phyloP scores from a whole-genome alignment of 1,140 invertebrate genomes.

The Drosophila ananassae region DNA sequence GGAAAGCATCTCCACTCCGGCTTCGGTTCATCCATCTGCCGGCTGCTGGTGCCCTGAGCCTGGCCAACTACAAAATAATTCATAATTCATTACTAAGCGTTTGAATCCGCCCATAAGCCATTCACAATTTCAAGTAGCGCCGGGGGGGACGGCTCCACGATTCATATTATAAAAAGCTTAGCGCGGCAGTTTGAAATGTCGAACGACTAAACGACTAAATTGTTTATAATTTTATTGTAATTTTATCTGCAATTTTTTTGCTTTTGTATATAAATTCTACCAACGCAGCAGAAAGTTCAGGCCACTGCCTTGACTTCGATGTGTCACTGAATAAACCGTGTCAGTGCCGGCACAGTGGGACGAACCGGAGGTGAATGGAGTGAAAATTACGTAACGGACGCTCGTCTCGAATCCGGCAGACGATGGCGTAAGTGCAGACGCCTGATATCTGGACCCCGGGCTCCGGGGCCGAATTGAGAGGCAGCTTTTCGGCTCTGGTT shows the following conservation, averaged over 20 bases:
- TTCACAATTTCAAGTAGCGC: slow-evolving; percentile 31
- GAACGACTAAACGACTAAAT: slow-evolving; percentile 29
- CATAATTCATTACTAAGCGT: slow-evolving; percentile 35
- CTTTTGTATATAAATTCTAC: slow-evolving; percentile 83
- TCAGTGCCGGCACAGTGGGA: slow-evolving; percentile 64
- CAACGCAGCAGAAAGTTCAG: slow-evolving; percentile 80
- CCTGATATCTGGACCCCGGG: slow-evolving; percentile 61
- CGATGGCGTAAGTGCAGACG: slow-evolving; percentile 68
- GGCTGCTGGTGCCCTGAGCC: slow-evolving; percentile 38
- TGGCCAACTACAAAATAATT: slow-evolving; percentile 40
- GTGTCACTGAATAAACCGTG: slow-evolving; percentile 51
- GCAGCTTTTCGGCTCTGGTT: slow-evolving; percentile 31
- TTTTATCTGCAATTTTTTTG: slow-evolving; percentile 81
- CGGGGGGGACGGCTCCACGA: neutral
- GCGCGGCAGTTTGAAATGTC: slow-evolving; percentile 39
- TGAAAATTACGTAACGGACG: slow-evolving; percentile 54
- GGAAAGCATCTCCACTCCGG: neutral
- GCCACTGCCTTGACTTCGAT: slow-evolving; percentile 64
- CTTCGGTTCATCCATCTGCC: slow-evolving; percentile 5
- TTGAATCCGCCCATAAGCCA: slow-evolving; percentile 22
- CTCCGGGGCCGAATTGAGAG: slow-evolving; percentile 49
- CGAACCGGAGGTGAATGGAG: slow-evolving; percentile 12
- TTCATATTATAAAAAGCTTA: slow-evolving; percentile 63
- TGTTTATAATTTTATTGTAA: slow-evolving; percentile 79
- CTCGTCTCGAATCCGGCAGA: slow-evolving; percentile 36